A percentile compares a stretch with the other conserved stretches of the same genome.
Conservation (phyloP, 2,797 vertebrate genomes). For the Remorina albescens region DNA sequence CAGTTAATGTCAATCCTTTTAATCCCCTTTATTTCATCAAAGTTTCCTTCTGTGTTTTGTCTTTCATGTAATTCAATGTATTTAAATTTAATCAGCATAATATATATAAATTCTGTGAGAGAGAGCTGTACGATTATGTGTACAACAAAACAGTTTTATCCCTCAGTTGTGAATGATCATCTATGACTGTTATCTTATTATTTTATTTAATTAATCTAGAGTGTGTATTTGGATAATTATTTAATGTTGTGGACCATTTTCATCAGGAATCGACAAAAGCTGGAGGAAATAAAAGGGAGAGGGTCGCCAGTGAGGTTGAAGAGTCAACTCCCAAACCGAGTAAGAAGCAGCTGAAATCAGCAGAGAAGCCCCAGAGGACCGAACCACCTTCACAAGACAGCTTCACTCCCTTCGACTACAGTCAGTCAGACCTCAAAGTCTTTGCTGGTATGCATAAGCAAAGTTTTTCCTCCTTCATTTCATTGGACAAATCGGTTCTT, state of each 20-base stretch:
- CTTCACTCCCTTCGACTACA: constrained; percentile 95
- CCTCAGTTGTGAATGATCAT: neutral
- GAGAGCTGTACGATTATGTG: neutral
- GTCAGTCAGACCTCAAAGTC: constrained; percentile 90
- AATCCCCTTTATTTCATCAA: neutral
- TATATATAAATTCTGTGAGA: too few relatives aligned
- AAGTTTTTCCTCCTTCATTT: neutral
- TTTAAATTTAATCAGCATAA: too few relatives aligned
- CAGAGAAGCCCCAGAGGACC: constrained; percentile 68
- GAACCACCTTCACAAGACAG: constrained; percentile 55
- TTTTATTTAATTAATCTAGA: too few relatives aligned
- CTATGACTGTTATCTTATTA: too few relatives aligned
- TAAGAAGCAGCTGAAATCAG: constrained; percentile 85
- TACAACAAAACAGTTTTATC: too few relatives aligned
- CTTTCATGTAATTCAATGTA: neutral
- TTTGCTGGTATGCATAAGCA: constrained; percentile 87
- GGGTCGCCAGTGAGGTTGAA: constrained; percentile 76
- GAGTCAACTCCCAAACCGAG: constrained; percentile 83
- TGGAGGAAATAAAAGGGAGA: constrained; percentile 82
- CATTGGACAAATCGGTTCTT: neutral
- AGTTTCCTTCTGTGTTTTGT: neutral
- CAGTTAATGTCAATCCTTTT: neutral
- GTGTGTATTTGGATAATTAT: too few relatives aligned
- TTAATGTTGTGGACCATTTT: constrained; percentile 16
- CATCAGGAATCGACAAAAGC: constrained; percentile 76